Conservation (phyloP, 2,888 invertebrate species). For the Zaprionus lineosus region DNA sequence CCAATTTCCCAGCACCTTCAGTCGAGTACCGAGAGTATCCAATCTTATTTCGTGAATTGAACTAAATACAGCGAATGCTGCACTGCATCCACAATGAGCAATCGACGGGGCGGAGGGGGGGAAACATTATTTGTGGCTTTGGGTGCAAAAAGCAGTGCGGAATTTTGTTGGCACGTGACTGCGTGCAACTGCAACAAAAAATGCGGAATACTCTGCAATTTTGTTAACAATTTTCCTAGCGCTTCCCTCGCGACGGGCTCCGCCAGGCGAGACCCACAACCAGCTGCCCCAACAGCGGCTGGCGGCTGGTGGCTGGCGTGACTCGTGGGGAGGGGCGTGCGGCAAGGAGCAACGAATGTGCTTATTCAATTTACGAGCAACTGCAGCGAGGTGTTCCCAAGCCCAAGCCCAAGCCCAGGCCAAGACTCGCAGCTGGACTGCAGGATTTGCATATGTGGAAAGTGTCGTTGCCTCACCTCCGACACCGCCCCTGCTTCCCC, state of each 20-base stretch:
- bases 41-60: conserved; percentile 43
- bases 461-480: conserved; percentile 29
- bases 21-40: conserved; percentile 12
- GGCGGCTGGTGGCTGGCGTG: too few relatives aligned
- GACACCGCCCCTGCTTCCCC: too few relatives aligned
- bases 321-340: too few relatives aligned
- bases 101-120: background rate
- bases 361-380: conserved; percentile 65
- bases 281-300: conserved; percentile 46
- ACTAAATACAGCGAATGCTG: conserved; percentile 21
- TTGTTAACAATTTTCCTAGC: conserved; percentile 60
- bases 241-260: conserved; percentile 19
- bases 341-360: conserved; percentile 29
- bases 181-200: conserved; percentile 24
- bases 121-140: conserved; percentile 18
- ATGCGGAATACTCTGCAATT: conserved; percentile 33
- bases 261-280: conserved; percentile 28
- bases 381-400: conserved; percentile 44
- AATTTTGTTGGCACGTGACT: conserved; percentile 64
- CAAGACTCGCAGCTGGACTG: too few relatives aligned
- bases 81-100: conserved; percentile 45
- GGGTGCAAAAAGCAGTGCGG: conserved; percentile 19
- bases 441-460: conserved; percentile 48
- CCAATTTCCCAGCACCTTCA: conserved; percentile 25
- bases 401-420: background rate